These are phyloP conservation scores for Caerostris darwini DNA, from an alignment of 1,140 invertebrate species.

Conservation along the genomic window DNA sequence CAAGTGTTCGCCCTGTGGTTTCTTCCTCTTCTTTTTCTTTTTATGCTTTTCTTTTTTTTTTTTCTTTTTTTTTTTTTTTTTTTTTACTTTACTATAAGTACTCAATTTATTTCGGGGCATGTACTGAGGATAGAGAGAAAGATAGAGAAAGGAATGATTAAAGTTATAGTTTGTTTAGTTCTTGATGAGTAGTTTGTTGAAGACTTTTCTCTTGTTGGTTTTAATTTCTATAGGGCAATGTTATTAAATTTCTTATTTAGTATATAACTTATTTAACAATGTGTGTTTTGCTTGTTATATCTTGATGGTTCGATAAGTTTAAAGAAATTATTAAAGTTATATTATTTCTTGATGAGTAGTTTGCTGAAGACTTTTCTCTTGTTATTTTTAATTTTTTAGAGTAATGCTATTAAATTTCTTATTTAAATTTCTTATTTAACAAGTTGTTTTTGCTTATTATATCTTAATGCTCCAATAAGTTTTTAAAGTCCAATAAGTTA, in stretches of 20 bases:
- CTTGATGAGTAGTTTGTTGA: background rate
- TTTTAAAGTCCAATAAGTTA: no score
- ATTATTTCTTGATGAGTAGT: background rate
- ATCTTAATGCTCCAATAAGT: no score
- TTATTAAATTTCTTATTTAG: no score
- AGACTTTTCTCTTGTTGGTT: background rate
- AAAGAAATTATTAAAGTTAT: background rate
- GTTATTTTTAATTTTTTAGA: background rate
- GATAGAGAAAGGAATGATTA: background rate
- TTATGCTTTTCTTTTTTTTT: background rate
- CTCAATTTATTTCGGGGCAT: background rate
- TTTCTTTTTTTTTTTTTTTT: background rate
- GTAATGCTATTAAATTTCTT: no score
- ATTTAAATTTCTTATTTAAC: no score
- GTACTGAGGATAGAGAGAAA: background rate
- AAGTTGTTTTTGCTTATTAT: no score
- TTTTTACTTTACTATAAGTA: background rate
- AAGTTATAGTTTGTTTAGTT: background rate
- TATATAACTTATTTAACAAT: no score
- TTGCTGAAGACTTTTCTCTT: background rate
- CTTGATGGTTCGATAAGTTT: no score
- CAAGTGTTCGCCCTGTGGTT: background rate
- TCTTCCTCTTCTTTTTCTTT: background rate
- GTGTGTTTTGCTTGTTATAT: no score
- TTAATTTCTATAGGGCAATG: background rate